These are phyloP conservation scores for Benitochromis conjunctus DNA, from an alignment of 2,113 vertebrate species.

Conservation along the genomic window DNA sequence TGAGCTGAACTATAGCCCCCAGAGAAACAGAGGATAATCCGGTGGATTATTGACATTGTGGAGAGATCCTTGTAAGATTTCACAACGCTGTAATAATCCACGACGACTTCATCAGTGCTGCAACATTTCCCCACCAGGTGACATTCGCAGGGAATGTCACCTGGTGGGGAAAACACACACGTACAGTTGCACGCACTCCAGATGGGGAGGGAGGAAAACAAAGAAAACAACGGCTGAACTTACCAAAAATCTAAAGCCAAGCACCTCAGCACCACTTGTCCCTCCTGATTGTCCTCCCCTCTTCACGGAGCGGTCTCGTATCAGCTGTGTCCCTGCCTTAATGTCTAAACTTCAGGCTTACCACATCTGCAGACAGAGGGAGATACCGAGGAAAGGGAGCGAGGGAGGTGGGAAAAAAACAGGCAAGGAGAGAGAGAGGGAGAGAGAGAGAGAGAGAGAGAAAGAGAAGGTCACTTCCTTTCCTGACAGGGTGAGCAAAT, in stretches of 20 bases:
- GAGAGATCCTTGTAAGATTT: constrained; percentile 58
- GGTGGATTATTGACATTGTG: constrained; percentile 59
- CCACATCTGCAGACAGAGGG: constrained; percentile 46
- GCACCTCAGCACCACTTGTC: not conserved
- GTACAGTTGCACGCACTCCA: not conserved
- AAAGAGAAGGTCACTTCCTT: constrained; percentile 57
- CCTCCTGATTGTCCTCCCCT: constrained; percentile 16
- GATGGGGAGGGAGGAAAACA: not conserved
- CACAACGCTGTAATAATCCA: constrained; percentile 49
- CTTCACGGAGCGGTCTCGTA: not conserved
- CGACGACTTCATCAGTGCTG: constrained; percentile 11
- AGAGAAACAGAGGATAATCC: constrained; percentile 52
- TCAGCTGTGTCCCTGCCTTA: constrained; percentile 6
- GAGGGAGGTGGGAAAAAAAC: constrained; percentile 19
- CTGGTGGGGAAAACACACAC: not conserved
- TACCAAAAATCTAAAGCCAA: constrained; percentile 7
- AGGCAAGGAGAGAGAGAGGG: not conserved
- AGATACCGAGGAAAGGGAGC: constrained; percentile 10
- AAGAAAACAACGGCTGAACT: not conserved
- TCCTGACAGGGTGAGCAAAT: constrained; percentile 49
- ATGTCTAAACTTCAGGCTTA: constrained; percentile 39
- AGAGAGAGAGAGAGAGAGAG: not conserved
- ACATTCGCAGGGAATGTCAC: not conserved
- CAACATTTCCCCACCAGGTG: not conserved
- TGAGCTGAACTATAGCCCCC: not conserved